A percentile compares a stretch with the other conserved stretches of the same genome.
Conservation (phyloP, 2,888 invertebrate genomes). For the Aethes cnicana region DNA sequence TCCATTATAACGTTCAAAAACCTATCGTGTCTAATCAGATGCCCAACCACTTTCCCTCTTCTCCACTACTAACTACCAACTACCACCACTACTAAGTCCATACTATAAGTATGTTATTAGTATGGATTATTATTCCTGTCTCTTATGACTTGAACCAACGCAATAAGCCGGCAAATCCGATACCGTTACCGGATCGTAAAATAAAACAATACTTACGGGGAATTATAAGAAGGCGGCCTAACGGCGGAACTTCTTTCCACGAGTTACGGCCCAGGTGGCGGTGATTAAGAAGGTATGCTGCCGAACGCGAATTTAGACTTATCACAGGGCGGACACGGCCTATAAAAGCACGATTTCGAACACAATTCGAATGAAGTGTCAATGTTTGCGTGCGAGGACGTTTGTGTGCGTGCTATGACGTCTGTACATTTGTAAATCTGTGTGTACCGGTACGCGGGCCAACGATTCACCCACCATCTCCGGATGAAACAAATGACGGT, state of each 20-base stretch:
- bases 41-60: too few species aligned
- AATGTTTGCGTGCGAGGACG: neutral
- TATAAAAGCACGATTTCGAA: neutral
- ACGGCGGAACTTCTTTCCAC: slow-evolving; percentile 13
- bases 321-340: too few species aligned
- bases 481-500: too few species aligned
- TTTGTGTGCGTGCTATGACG: too few species aligned
- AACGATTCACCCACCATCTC: too few species aligned
- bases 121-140: neutral
- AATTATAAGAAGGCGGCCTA: slow-evolving; percentile 28
- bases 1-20: too few species aligned
- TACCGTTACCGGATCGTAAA: slow-evolving; percentile 31
- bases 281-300: slow-evolving; percentile 20
- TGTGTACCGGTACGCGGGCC: too few species aligned
- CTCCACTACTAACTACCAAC: too few species aligned
- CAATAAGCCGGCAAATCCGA: slow-evolving; percentile 24
- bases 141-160: neutral
- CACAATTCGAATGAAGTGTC: neutral
- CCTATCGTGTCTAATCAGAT: too few species aligned
- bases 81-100: too few species aligned
- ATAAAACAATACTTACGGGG: slow-evolving; percentile 30
- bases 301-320: too few species aligned
- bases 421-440: too few species aligned
- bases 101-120: neutral
- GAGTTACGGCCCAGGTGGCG: slow-evolving; percentile 21